A percentile compares a stretch with the other conserved stretches of the same genome.
Evolutionary conservation across 2,888 invertebrate genomes (phyloP).

Genomic region (Rhimphoctona megacephalus): DNA sequence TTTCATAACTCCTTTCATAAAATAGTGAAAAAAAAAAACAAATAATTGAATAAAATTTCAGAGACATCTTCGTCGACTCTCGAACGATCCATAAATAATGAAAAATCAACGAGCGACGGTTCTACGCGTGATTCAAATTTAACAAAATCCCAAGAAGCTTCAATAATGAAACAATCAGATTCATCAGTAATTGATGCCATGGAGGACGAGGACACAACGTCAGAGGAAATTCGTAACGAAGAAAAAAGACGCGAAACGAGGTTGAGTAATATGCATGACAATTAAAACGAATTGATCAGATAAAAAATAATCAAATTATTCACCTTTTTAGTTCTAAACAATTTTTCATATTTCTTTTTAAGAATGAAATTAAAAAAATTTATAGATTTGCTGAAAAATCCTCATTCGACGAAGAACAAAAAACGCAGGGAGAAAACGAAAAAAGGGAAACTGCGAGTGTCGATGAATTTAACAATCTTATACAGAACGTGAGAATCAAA

Average conservation of each 20-base stretch:
- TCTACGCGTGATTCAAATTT: conserved; percentile 42
- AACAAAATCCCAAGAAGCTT: conserved; percentile 6
- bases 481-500: conserved; percentile 68
- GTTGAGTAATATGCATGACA: background rate
- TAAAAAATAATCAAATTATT: background rate
- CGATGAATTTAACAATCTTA: conserved; percentile 73
- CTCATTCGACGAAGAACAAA: conserved; percentile 7
- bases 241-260: conserved; percentile 31
- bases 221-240: conserved; percentile 36
- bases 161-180: conserved; percentile 36
- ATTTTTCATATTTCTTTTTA: background rate
- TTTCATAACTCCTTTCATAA: too few species aligned
- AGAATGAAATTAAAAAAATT: background rate
- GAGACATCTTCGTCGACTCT: conserved; percentile 9
- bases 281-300: background rate
- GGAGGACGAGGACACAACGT: conserved; percentile 53
- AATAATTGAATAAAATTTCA: background rate
- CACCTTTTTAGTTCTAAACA: background rate
- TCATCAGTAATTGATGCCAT: conserved; percentile 50
- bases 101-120: conserved; percentile 7
- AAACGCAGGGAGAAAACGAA: background rate
- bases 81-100: background rate
- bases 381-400: conserved; percentile 20
- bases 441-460: conserved; percentile 69
- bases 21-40: background rate